Base-by-base conservation (phyloP, 2,113 vertebrate species). In the Pelodiscus sinensis region DNA sequence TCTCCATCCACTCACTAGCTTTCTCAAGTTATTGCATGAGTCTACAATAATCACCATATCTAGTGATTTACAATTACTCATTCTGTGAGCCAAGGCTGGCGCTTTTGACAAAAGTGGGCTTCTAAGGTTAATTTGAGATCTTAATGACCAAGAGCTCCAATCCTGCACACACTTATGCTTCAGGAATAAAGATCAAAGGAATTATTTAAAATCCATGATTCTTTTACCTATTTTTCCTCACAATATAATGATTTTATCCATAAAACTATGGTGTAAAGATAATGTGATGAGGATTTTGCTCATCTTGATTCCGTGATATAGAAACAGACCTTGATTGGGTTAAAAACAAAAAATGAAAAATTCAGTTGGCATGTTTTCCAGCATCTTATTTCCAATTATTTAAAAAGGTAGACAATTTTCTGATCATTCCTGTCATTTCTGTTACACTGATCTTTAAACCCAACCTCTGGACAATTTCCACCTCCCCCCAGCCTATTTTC, bases 401-500 rank as follows among this genome's bases (percentile, higher is more conserved):
- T 21, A 86, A 89, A 25, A 31, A 38, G 2, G 31, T 51, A 27
- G 16, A 71, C 44, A 15, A 31, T 73, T 88, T 52, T 2, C 0
- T 44, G n/a, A 6, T 81, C 24, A 44, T 85, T 51, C 44, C 27
- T 29, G 50, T 13, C 21, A 65, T 0, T 89, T 75, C 50, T 81
- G 92, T 86, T 71, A 77, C 18, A 85, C 89, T 44, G 25, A 75
- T 13, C 55, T 15, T 82, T 89, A 79, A 81, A 94, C 58, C 68
- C 3, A 82, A 44, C 38, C 73, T 90, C 79, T 38, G 19, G 79
- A 82, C 29, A 78, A 90, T 75, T 19, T 92, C 68, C 44, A 44
- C 89, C 60, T 84, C 56, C 60, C 22, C 5, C 88, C 51, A 60
- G 38, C 54, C 29, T 50, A 24, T 7, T 14, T 55, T 21, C 3